Evolutionary conservation across 2,113 vertebrate species (phyloP), one percentile per base, ranked within the genome.

Genomic region (Labeo catla): DNA sequence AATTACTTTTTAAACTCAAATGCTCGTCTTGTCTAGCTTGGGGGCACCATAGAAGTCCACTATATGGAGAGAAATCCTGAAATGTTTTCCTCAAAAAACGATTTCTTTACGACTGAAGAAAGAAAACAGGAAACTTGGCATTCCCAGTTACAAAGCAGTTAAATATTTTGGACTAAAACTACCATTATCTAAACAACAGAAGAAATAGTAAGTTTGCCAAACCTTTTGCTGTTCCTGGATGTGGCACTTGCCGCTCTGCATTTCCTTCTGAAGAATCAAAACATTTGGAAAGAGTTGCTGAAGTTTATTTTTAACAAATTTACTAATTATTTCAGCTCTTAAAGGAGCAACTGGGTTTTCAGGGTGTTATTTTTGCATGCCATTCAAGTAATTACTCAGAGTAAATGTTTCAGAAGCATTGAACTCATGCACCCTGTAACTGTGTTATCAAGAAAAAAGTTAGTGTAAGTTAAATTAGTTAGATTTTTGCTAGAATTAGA

Each of bases 201-300:
- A 70, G 34, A 68, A 68, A 13, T 68, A 39, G 66, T 19, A 43
- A 70, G 16, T 74, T 47, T 74, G 4, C 2, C 70, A 73, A 45
- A 73, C 43, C 70, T 73, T 73, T 39, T 47, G 43, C 8, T n/a
- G 72, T 23, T 49, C 45, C 72, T 74, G 45, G 6, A 23, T 28
- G 72, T 74, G 1, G 72, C 45, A 74, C 21, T 5, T 74, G 72
- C 6, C 1, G 21, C 43, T 49, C 72, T 47, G 43, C 11, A 74
- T 49, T 49, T 74, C 45, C 72, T 74, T 74, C 72, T 74, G 21
- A 74, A 74, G 72, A 74, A 74, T 74, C 4, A 19, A 74, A 23
- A 74, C 72, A 47, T 49, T 49, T 23, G n/a, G 10, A 74, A 49
- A 47, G 21, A 74, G 45, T 49, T 47, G 16, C 8, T 68, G 6